Evolutionary conservation across 2,888 invertebrate species (phyloP).

Genomic region (Rapana venosa): DNA sequence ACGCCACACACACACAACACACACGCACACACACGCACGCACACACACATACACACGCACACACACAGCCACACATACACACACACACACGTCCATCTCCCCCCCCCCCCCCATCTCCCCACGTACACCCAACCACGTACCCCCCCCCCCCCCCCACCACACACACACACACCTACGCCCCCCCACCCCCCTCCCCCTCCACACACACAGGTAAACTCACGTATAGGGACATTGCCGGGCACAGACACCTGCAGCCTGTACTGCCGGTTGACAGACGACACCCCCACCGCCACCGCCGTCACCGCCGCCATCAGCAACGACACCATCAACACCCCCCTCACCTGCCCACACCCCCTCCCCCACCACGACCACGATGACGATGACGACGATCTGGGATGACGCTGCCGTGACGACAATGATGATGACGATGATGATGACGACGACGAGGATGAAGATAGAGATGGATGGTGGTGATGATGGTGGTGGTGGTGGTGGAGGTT

Average conservation of each 20-base stretch:
- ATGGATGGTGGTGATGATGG: not conserved
- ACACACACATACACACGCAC: not conserved
- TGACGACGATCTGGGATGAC: not conserved
- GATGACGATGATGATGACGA: not conserved
- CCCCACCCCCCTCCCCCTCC: not conserved
- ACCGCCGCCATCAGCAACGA: conserved; percentile 32
- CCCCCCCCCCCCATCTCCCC: not conserved
- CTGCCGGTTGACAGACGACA: conserved; percentile 42
- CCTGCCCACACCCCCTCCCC: not conserved
- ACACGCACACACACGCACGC: not conserved
- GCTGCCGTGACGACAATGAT: not conserved
- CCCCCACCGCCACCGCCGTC: conserved; percentile 45
- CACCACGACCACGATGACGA: not conserved
- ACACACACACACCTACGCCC: not conserved
- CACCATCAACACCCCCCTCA: conserved; percentile 29
- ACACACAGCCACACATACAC: not conserved
- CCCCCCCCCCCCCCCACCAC: not conserved
- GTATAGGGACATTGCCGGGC: conserved; percentile 38
- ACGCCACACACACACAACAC: not conserved
- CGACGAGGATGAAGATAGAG: not conserved
- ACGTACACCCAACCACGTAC: not conserved
- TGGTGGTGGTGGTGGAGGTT: not conserved
- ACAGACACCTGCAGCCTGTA: conserved; percentile 49
- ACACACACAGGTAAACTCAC: conserved; percentile 44
- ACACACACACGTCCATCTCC: not conserved